These are phyloP conservation scores for Rhombomys opimus DNA, from an alignment of 2,113 vertebrate species.

Conservation along the genomic window DNA sequence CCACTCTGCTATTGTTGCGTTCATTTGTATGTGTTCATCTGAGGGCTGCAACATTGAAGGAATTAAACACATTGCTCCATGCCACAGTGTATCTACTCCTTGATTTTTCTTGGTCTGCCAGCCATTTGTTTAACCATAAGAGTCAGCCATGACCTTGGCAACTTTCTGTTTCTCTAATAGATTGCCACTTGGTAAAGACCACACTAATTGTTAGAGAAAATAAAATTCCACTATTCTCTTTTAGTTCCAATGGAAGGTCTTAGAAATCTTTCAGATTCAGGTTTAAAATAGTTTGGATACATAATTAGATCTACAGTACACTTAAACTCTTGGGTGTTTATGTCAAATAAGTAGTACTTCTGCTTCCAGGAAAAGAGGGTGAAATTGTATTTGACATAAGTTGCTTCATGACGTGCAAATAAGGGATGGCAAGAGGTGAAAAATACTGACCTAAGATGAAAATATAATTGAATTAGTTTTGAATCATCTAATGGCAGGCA, in stretches of 20 bases:
- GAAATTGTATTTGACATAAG: not conserved
- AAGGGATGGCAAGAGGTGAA: not conserved
- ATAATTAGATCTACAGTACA: not conserved
- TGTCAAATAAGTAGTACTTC: not conserved
- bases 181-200: not conserved
- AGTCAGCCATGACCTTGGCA: not conserved
- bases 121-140: not conserved
- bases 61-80: not conserved
- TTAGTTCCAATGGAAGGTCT: not conserved
- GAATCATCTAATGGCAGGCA: not conserved
- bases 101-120: not conserved
- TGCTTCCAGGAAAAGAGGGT: not conserved
- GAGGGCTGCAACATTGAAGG: not conserved
- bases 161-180: not conserved
- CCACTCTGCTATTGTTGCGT: no score
- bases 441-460: not conserved
- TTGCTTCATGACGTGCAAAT: not conserved
- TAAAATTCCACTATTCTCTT: not conserved
- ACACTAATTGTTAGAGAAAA: not conserved
- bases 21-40: not conserved
- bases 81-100: not conserved
- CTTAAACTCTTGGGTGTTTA: slow-evolving; percentile 1
- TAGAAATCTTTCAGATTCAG: not conserved
- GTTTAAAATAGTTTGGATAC: slow-evolving; percentile 17
- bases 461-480: not conserved